Conservation (phyloP, 2,797 vertebrate genomes). For the Vireo griseus region DNA sequence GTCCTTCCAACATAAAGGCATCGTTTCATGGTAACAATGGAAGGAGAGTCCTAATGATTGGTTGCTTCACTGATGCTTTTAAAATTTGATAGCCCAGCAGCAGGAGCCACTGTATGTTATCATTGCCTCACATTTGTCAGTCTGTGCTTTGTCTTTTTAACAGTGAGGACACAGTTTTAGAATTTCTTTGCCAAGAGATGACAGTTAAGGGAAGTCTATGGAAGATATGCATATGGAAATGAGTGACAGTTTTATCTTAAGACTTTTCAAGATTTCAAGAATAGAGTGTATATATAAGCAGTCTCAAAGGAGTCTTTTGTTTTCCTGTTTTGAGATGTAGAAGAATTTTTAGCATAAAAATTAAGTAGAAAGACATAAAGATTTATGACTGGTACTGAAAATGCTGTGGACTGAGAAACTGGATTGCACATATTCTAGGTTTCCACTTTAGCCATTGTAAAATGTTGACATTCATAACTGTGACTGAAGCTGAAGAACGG, state of each 20-base stretch:
- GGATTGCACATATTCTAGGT: background rate
- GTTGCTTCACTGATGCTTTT: background rate
- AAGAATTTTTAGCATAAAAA: background rate
- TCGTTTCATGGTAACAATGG: background rate
- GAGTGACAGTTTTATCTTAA: background rate
- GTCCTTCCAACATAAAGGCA: background rate
- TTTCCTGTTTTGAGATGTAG: background rate
- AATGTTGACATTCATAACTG: background rate
- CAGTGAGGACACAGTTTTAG: background rate
- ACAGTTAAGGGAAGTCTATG: background rate
- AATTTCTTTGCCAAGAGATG: background rate
- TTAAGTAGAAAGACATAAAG: background rate
- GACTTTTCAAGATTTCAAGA: background rate
- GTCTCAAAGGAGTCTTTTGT: background rate
- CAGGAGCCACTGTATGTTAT: background rate
- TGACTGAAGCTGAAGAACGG: background rate
- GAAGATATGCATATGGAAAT: background rate
- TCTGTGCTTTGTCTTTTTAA: background rate
- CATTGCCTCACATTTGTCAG: background rate
- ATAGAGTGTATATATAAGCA: background rate
- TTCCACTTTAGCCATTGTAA: background rate
- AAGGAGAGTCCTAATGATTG: background rate
- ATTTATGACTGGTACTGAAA: constrained; percentile 3
- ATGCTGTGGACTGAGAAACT: background rate
- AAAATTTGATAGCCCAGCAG: background rate